A percentile compares a stretch with the other conserved stretches of the same genome.
These are phyloP conservation scores for Galeopterus variegatus DNA, from an alignment of 2,113 vertebrate species.

Conservation along the genomic window DNA sequence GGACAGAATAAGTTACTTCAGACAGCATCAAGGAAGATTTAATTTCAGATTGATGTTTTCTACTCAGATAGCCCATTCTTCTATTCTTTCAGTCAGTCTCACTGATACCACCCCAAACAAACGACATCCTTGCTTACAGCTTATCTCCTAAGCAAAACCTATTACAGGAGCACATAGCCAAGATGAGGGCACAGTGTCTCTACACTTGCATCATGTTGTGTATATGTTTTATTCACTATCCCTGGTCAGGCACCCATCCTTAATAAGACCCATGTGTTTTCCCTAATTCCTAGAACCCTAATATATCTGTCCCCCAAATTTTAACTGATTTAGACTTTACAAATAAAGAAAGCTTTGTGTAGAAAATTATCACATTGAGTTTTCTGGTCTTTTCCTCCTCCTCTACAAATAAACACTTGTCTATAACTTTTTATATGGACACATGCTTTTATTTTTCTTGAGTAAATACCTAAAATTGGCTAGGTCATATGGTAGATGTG, in stretches of 20 bases:
- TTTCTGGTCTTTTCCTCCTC: neutral
- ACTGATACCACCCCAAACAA: neutral
- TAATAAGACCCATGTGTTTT: neutral
- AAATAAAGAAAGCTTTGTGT: neutral
- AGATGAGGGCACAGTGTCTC: neutral
- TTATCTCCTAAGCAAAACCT: neutral
- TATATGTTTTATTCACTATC: neutral
- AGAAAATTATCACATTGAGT: neutral
- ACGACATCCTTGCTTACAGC: neutral
- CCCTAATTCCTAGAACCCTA: neutral
- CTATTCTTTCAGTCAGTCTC: neutral
- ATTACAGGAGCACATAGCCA: neutral
- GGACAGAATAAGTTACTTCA: slow-evolving; percentile 47
- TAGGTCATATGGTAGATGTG: neutral
- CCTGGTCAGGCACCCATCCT: neutral
- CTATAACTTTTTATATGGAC: neutral
- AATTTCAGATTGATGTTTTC: slow-evolving; percentile 75
- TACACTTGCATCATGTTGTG: rapidly evolving
- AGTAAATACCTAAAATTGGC: neutral
- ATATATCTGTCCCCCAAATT: neutral
- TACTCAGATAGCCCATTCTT: neutral
- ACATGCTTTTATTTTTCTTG: neutral
- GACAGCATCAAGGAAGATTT: slow-evolving; percentile 62
- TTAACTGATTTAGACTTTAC: neutral
- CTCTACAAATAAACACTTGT: neutral